Percentiles rank a stretch among this genome's conserved stretches.
phyloP scores from a whole-genome alignment of 2,113 vertebrate genomes.

The Lanius collurio region DNA sequence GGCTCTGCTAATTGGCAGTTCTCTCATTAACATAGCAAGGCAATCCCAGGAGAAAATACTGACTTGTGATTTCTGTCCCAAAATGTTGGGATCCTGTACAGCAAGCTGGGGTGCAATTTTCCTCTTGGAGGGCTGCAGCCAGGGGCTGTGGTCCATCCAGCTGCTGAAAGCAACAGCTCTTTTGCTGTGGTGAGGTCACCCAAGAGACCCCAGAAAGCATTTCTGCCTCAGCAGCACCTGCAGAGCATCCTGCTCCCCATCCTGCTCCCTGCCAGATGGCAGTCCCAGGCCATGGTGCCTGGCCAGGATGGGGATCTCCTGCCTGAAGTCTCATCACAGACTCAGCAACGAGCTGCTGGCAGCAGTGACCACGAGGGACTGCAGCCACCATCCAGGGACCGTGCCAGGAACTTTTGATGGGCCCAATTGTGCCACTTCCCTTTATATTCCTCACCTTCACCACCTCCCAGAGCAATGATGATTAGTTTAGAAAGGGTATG shows the following conservation, averaged over 20 bases:
- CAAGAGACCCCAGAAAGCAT: background rate
- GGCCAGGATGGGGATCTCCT: background rate
- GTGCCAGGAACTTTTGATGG: background rate
- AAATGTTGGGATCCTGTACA: background rate
- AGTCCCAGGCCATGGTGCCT: background rate
- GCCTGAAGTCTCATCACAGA: background rate
- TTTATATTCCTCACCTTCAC: background rate
- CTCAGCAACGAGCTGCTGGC: background rate
- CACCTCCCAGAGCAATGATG: rapidly evolving
- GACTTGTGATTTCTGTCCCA: background rate
- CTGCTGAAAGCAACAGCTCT: background rate
- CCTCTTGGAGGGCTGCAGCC: background rate
- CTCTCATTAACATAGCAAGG: background rate
- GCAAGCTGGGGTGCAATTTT: background rate
- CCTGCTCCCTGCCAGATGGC: background rate
- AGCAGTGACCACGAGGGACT: background rate
- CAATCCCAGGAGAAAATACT: background rate
- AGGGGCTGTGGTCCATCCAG: background rate
- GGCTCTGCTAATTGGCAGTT: background rate
- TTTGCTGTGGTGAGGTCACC: background rate
- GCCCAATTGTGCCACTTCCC: background rate
- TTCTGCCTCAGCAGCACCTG: background rate
- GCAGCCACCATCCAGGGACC: background rate
- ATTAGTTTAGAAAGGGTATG: background rate
- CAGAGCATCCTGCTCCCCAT: background rate